Conservation (phyloP, 2,797 vertebrate genomes). For the Echiichthys vipera region DNA sequence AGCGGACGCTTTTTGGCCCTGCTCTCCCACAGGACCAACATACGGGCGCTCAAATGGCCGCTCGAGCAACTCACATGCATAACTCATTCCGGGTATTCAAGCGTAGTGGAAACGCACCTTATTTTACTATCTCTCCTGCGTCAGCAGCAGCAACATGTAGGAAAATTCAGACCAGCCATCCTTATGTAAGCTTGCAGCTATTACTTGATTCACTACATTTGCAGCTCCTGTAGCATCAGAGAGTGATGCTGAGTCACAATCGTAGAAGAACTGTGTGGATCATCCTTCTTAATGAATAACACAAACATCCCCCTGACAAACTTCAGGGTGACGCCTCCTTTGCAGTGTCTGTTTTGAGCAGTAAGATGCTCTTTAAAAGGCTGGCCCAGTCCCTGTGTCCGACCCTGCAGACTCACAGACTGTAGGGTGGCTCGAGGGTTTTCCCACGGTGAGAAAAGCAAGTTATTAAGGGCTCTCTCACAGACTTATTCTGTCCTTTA, state of each 20-base stretch:
- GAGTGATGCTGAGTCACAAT: conserved; percentile 46
- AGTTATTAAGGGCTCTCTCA: neutral
- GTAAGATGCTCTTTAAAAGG: conserved; percentile 14
- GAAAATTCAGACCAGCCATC: neutral
- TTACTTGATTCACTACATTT: conserved; percentile 19
- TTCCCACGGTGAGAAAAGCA: conserved; percentile 19
- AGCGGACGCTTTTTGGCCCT: too few species aligned
- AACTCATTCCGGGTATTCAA: too few species aligned
- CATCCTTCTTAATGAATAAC: conserved; percentile 9
- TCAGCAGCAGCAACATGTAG: neutral
- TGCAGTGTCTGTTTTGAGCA: neutral
- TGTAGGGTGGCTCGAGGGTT: neutral
- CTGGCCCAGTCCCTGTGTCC: neutral
- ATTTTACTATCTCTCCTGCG: neutral
- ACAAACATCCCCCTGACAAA: neutral
- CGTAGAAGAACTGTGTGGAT: conserved; percentile 37
- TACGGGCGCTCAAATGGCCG: too few species aligned
- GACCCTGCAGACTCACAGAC: conserved; percentile 16
- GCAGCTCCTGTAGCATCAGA: conserved; percentile 10
- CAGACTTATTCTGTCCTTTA: neutral
- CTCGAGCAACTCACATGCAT: too few species aligned
- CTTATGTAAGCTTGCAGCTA: conserved; percentile 10
- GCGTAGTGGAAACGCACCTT: too few species aligned
- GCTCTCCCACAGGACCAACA: too few species aligned
- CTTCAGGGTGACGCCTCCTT: neutral